Conservation (phyloP, 2,888 invertebrate genomes). For the Meloe dianella region DNA sequence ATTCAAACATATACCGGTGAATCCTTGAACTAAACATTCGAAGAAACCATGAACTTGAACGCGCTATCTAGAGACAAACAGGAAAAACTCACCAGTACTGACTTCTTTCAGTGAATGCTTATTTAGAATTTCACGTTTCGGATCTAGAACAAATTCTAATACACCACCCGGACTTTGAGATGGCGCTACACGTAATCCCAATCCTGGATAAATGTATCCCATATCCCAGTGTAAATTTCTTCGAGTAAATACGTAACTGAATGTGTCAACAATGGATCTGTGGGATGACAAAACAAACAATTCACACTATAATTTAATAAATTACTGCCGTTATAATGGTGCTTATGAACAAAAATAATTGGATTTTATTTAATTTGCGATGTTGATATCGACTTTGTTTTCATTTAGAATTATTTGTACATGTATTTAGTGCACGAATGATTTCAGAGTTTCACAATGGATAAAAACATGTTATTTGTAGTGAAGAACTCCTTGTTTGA, state of each 20-base stretch:
- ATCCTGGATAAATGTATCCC: slow-evolving; percentile 74
- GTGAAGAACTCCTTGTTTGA: no score
- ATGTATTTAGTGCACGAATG: not conserved
- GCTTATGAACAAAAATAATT: not conserved
- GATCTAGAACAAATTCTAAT: slow-evolving; percentile 77
- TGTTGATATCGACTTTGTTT: not conserved
- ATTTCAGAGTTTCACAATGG: not conserved
- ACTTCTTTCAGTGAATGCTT: slow-evolving; percentile 65
- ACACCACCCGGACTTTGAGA: slow-evolving; percentile 72
- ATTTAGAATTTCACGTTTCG: slow-evolving; percentile 61
- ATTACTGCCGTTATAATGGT: not conserved
- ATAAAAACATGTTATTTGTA: no score
- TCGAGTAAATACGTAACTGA: slow-evolving; percentile 71
- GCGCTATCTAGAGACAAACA: not conserved
- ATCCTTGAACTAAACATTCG: not conserved
- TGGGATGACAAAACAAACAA: not conserved
- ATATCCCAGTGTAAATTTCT: slow-evolving; percentile 79
- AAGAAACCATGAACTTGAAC: not conserved
- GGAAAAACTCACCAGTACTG: slow-evolving; percentile 65
- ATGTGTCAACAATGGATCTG: slow-evolving; percentile 72
- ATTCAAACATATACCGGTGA: not conserved
- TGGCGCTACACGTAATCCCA: slow-evolving; percentile 77
- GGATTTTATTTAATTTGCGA: not conserved
- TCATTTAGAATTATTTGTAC: no score
- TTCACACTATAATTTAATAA: not conserved